phyloP scores from a whole-genome alignment of 2,888 invertebrate genomes.

The Litoditis marina region DNA sequence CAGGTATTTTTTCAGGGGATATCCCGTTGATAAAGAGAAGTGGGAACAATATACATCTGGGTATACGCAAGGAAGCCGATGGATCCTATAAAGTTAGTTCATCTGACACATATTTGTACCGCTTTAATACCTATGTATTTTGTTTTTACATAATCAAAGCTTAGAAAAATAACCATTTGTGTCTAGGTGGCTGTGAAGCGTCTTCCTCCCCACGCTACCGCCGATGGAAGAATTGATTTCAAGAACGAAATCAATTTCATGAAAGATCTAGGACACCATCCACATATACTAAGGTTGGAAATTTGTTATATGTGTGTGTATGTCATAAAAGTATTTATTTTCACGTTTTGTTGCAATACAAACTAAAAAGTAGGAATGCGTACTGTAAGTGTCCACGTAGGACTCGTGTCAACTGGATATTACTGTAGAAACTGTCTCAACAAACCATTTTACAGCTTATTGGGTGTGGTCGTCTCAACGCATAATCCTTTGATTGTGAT shows the following conservation, averaged over 20 bases:
- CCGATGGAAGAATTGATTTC: slow-evolving; percentile 42
- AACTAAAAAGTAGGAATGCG: too few species aligned
- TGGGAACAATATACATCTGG: slow-evolving; percentile 22
- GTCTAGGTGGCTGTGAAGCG: slow-evolving; percentile 45
- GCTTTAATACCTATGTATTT: too few species aligned
- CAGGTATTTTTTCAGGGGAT: slow-evolving; percentile 18
- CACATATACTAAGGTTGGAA: slow-evolving; percentile 42
- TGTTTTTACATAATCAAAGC: too few species aligned
- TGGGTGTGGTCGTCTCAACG: slow-evolving; percentile 43
- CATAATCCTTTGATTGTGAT: slow-evolving; percentile 47
- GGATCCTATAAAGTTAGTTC: slow-evolving; percentile 19
- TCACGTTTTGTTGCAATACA: too few species aligned
- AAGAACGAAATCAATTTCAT: slow-evolving; percentile 53
- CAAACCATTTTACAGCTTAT: slow-evolving; percentile 25
- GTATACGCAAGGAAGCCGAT: slow-evolving; percentile 23
- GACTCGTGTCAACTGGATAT: too few species aligned
- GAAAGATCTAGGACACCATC: slow-evolving; percentile 50
- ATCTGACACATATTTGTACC: background rate
- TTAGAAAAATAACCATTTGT: background rate
- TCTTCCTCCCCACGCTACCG: slow-evolving; percentile 46
- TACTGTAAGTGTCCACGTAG: too few species aligned
- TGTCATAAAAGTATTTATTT: too few species aligned
- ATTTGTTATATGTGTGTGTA: too few species aligned
- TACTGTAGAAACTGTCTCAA: too few species aligned
- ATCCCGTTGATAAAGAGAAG: slow-evolving; percentile 1